Base-by-base conservation (phyloP, 2,888 invertebrate species). In the Cepaea hortensis region DNA sequence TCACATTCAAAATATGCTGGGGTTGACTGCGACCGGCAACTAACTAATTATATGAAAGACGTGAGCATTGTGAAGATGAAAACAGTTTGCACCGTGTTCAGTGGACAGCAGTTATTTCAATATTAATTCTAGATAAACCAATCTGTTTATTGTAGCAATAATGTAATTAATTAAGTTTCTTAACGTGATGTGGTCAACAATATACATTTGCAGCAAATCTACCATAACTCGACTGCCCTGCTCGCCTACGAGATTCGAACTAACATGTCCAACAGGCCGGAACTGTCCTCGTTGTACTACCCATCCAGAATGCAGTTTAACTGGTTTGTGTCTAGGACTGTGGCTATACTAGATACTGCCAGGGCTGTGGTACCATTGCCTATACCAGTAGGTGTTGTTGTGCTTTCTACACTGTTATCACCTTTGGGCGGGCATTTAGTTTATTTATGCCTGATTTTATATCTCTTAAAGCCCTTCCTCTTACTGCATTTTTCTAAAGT, bases 261-360 rank as follows among this genome's bases (percentile, higher is more conserved):
- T 5, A 90, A 90, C 84, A 87, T 92, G 83, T 88, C 89, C 46
- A 88, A 88, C 18, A 80, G 91, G 18, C 90, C 88, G 0, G 92
- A 92, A 80, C 89, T 92, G 61, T 91, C 91, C 0, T 85, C 91
- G 23, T 87, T 90, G 18, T 92, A 92, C 79, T 92, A 92, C 76
- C 91, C 92, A 0, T 91, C 92, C 1, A 87, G 88, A 11, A 89
- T 90, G 23, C 91, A 92, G 87, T 91, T 92, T 84, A 91, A 92
- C 87, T 92, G 91, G 91, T 91, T 91, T 81, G 91, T 91, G 15
- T 88, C 91, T 1, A 83, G 92, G 46, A 91, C 91, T 4, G 89
- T 84, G 48, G 88, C 89, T 18, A 87, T 90, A 35, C 87, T 92
- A 23, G 88, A 89, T 50, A 84, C 89, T 13, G 88, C 88, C 18